Base-by-base conservation (phyloP, 2,113 vertebrate species). In the Thalassarche chlororhynchos region DNA sequence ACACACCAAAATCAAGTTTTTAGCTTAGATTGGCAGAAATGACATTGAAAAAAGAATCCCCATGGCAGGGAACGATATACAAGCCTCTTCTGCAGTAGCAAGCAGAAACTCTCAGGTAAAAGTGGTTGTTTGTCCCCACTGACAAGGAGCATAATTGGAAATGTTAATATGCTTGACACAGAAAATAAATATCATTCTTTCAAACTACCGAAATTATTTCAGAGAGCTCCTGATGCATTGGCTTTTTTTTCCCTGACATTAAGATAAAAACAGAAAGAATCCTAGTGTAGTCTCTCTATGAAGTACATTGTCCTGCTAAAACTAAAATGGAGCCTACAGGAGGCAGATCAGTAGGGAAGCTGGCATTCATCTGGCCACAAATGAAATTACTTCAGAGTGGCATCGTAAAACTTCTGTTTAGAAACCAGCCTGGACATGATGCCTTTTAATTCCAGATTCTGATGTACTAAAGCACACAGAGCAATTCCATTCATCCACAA, bases 221-320 rank as follows among this genome's bases (percentile, higher is more conserved):
- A 90, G 82, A 91, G 58, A 83, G 12, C 44, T 92, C 36, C 57
- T 76, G 52, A 47, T 77, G 46, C 52, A 34, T 28, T 80, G 82
- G 47, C 4, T 31, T 87, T 38, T 84, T 58, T 6, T 2, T 5
- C 17, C 4, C 18, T 61, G 65, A 51, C 66, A 54, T 80, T 76
- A 88, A 87, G 81, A 91, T 72, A 72, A 95, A 91, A 95, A 69
- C 36, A 90, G 58, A 57, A 65, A 82, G n/a, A 84, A 74, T n/a
- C 36, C 12, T 25, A 40, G 42, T 21, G 36, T 7, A 57, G 57
- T 44, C 34, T 82, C 36, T 49, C 66, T 61, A 14, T 65, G 58
- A 58, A 90, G 29, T 34, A 40, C 2, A 1, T 32, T 42, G 58
- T 65, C 68, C 70, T 79, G 58, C 24, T 49, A 79, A 85, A 68